Evolutionary conservation across 2,797 vertebrate genomes (phyloP), one percentile per base, ranked within the genome.

Genomic region (Channa striata): DNA sequence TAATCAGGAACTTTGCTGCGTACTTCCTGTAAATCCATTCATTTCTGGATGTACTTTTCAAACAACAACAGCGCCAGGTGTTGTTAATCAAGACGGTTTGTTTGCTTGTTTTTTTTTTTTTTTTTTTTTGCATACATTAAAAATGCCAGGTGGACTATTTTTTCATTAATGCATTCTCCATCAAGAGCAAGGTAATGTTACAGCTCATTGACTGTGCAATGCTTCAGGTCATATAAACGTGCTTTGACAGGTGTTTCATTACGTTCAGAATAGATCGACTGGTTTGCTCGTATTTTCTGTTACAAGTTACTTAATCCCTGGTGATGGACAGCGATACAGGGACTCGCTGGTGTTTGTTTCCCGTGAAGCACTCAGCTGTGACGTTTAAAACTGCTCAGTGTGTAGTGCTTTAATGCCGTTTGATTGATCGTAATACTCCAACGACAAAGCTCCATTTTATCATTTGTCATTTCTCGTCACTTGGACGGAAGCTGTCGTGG

Each of bases 211-310:
- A 65, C 77, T 34, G 46, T 25, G 74, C 74, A 74, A 67, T 67
- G 86, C 88, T 83, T 78, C 76, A 59, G 89, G 87, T 89, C 78
- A 83, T 69, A 76, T 49, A 68, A 86, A 86, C 74, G 72, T 73
- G 74, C 75, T 83, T 70, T 85, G 86, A 83, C 91, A 91, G 88
- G 60, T 89, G 84, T 82, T 93, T 84, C 76, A 88, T 89, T 87
- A 82, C 57, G 36, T 73, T 74, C 58, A 23, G 40, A 81, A 70
- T 52, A 60, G 21, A 69, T 33, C 8, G 56, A 63, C 72, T 72
- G 74, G 72, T 48, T 30, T 68, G 73, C 71, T 63, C 70, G 56
- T 71, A 21, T 81, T 86, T 82, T 72, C 48, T 68, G 52, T 74
- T 43, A 59, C 63, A 62, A 62, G 58, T 71, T 65, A 74, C 60